Conservation (phyloP, 2,113 vertebrate species). For the Cricetomys ansorgei region DNA sequence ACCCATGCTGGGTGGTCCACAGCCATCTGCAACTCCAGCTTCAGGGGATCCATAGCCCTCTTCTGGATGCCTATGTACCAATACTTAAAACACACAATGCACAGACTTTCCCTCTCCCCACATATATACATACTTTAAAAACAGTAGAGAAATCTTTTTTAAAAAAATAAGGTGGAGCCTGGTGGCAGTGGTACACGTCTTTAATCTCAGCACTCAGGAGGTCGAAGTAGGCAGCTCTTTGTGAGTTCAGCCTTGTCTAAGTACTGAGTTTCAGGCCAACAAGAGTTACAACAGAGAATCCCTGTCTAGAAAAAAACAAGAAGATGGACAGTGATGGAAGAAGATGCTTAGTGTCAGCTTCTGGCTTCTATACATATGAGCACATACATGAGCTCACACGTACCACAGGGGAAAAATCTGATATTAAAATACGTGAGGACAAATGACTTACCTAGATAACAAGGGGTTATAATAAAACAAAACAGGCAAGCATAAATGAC, state of each 20-base stretch:
- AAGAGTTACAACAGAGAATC: too few species aligned
- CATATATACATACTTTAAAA: not conserved
- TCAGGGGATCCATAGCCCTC: not conserved
- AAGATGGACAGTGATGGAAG: not conserved
- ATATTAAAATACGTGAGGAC: slow-evolving; percentile 6
- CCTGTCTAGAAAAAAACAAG: too few species aligned
- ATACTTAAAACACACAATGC: too few species aligned
- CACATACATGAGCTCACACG: not conserved
- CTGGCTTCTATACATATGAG: not conserved
- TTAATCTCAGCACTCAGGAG: too few species aligned
- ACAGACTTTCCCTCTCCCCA: not conserved
- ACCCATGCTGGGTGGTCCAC: not conserved
- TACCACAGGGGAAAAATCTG: not conserved
- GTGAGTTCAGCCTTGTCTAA: too few species aligned
- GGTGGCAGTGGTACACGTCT: too few species aligned
- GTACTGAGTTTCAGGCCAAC: too few species aligned
- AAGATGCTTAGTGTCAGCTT: not conserved
- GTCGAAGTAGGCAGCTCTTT: too few species aligned
- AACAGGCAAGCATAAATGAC: not conserved
- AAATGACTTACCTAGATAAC: slow-evolving; percentile 22
- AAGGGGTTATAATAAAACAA: not conserved
- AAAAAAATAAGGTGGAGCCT: not conserved
- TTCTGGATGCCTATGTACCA: not conserved
- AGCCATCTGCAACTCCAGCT: not conserved
- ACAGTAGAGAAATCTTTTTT: not conserved